Evolutionary conservation across 2,797 vertebrate genomes (phyloP).

Genomic region (Pampus argenteus): DNA sequence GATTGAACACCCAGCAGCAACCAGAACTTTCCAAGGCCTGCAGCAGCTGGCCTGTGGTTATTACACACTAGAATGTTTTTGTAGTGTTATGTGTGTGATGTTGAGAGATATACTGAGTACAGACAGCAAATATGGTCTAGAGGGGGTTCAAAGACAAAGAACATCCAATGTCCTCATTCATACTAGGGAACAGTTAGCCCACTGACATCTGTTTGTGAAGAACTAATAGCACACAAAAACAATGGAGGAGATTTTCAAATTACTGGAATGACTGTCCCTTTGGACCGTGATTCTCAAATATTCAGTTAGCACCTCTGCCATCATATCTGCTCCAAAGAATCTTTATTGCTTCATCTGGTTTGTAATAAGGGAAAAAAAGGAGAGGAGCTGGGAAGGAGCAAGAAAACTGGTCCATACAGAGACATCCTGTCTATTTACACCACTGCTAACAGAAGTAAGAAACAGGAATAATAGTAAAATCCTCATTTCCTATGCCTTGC

Average conservation of each 20-base stretch:
- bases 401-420: slow-evolving; percentile 36
- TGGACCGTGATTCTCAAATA: slow-evolving; percentile 33
- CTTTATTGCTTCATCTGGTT: slow-evolving; percentile 54
- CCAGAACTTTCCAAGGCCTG: slow-evolving; percentile 49
- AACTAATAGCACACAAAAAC: slow-evolving; percentile 40
- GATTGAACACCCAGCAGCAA: slow-evolving; percentile 44
- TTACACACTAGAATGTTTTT: slow-evolving; percentile 49
- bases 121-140: slow-evolving; percentile 21
- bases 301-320: slow-evolving; percentile 42
- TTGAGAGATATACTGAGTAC: slow-evolving; percentile 45
- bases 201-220: slow-evolving; percentile 56
- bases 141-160: slow-evolving; percentile 54
- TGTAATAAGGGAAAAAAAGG: slow-evolving; percentile 36
- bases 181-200: slow-evolving; percentile 35
- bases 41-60: slow-evolving; percentile 40
- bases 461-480: slow-evolving; percentile 46
- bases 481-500: slow-evolving; percentile 44
- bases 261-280: slow-evolving; percentile 43
- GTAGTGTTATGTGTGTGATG: slow-evolving; percentile 22
- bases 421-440: slow-evolving; percentile 42
- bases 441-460: slow-evolving; percentile 43
- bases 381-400: slow-evolving; percentile 23
- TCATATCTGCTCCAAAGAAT: slow-evolving; percentile 43
- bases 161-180: slow-evolving; percentile 47
- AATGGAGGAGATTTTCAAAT: slow-evolving; percentile 39